These are phyloP conservation scores for Orcinus orca DNA, from an alignment of 2,113 vertebrate species.

Conservation along the genomic window DNA sequence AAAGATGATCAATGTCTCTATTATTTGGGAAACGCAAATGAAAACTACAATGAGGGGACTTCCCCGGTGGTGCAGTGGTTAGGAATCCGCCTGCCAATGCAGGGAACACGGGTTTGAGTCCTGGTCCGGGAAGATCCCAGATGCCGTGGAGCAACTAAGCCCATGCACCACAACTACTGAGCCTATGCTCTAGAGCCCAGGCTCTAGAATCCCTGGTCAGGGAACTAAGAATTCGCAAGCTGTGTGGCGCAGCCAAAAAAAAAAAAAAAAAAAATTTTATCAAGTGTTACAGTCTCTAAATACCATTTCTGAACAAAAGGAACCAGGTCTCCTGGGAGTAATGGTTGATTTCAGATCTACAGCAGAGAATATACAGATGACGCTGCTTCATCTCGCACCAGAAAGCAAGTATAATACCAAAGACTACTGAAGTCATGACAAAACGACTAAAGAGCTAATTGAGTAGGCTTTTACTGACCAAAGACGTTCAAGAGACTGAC, in stretches of 20 bases:
- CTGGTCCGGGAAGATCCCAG: too few species aligned
- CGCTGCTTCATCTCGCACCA: not conserved
- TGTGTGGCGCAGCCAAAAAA: not conserved
- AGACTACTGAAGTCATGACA: not conserved
- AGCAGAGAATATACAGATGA: not conserved
- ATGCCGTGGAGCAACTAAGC: too few species aligned
- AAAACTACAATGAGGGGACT: not conserved
- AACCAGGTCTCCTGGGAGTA: not conserved
- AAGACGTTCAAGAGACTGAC: not conserved
- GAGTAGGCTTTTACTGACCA: not conserved
- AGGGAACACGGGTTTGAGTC: too few species aligned
- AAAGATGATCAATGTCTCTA: not conserved
- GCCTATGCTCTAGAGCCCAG: not conserved
- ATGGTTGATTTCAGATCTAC: not conserved
- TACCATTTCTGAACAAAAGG: not conserved
- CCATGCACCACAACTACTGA: too few species aligned
- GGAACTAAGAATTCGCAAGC: too few species aligned
- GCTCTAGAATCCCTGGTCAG: too few species aligned
- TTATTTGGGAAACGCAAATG: not conserved
- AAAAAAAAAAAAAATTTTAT: not conserved
- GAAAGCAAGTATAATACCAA: not conserved
- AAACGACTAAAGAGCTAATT: not conserved
- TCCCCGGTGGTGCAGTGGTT: too few species aligned
- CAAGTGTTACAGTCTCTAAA: not conserved
- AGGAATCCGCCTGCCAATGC: too few species aligned